Conservation (phyloP, 2,113 vertebrate species). For the Dipodomys merriami region DNA sequence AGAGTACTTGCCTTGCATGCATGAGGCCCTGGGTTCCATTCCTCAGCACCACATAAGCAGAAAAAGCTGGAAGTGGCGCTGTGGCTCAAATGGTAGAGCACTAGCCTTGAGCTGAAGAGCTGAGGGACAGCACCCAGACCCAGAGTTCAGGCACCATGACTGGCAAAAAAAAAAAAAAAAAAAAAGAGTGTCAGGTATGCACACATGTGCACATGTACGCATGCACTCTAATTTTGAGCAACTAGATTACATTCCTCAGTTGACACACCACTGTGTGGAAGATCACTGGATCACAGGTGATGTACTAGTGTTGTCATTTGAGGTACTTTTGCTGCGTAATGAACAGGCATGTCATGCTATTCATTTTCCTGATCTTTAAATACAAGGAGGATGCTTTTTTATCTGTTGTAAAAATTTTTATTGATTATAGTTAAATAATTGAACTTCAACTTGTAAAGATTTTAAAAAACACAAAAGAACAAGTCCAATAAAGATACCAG, state of each 20-base stretch:
- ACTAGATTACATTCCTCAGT: background rate
- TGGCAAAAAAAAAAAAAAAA: too few species aligned
- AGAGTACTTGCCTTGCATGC: too few species aligned
- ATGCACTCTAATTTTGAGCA: too few species aligned
- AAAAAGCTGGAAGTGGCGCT: too few species aligned
- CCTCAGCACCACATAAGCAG: too few species aligned
- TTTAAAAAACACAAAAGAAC: background rate
- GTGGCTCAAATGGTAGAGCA: too few species aligned
- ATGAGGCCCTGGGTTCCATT: too few species aligned
- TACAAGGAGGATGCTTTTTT: background rate
- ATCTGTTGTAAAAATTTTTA: background rate
- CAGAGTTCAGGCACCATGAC: too few species aligned
- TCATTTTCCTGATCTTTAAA: constrained; percentile 38
- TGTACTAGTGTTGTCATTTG: background rate
- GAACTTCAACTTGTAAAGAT: background rate
- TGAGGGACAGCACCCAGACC: too few species aligned
- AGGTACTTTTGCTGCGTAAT: background rate
- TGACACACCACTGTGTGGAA: background rate
- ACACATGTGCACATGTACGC: too few species aligned
- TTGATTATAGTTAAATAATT: background rate
- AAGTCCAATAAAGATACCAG: background rate
- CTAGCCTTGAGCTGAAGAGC: too few species aligned
- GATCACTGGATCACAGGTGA: background rate
- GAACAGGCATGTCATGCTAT: background rate
- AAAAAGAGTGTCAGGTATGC: too few species aligned